Evolutionary conservation across 2,113 vertebrate genomes (phyloP), one percentile per base, ranked within the genome.

Genomic region (Nematolebias whitei): DNA sequence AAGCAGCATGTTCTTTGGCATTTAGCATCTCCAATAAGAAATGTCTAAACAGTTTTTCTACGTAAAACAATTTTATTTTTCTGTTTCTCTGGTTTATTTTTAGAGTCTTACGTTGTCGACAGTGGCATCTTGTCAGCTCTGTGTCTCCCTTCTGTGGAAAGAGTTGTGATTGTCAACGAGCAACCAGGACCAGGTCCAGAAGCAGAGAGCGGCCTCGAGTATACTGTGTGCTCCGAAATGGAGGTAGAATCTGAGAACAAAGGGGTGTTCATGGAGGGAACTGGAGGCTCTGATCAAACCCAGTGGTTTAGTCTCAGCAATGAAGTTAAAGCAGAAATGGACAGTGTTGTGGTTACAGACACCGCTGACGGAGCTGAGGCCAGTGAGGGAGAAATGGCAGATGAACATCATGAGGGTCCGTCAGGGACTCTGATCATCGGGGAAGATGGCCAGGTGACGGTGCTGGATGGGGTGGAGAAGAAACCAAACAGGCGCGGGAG

Each of bases 191-290:
- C 3, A 45, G n/a, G n/a, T n/a, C n/a, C 74, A 0, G 83, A 82
- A 13, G 19, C 79, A n/a, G 80, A 79, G 41, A 80, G 64, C 1
- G 64, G 76, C 11, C 74, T 85, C 2, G 78, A 81, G 51, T 88
- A 91, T 9, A 82, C 87, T 1, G 85, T 88, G 9, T 82, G 86
- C 77, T 79, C 83, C 19, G 90, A 91, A 64, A 88, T 90, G 87
- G 87, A 90, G 58, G 85, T 89, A 54, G 87, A 89, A 29, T 85
- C 87, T 23, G 83, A 89, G n/a, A 79, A 68, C 59, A 87, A 87
- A 51, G 83, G 76, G 14, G 40, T 79, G 24, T 82, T 73, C 5
- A 12, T 68, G 16, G 74, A 78, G 24, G 84, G 58, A 55, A 44
- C 41, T 0, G 71, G 47, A 7, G 65, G 45, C 49, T 14, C 77